phyloP scores from a whole-genome alignment of 2,888 invertebrate genomes.

The Nymphalis polychloros region DNA sequence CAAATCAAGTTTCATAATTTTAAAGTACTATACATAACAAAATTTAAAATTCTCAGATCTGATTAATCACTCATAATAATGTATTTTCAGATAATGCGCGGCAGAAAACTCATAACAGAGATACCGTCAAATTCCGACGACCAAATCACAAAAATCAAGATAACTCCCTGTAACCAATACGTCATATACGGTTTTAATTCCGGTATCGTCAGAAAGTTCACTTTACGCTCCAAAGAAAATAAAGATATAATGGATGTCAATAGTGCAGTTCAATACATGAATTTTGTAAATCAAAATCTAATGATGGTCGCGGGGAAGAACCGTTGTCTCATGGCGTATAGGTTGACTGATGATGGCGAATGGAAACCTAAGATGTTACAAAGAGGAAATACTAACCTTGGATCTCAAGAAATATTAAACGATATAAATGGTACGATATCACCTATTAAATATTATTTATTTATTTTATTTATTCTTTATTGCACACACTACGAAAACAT shows the following conservation, averaged over 20 bases:
- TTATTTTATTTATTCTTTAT: no score
- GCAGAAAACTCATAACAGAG: conserved; percentile 69
- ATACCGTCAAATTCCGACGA: conserved; percentile 67
- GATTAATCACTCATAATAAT: no score
- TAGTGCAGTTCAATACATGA: conserved; percentile 67
- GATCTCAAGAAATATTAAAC: conserved; percentile 74
- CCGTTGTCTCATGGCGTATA: conserved; percentile 69
- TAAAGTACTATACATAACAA: no score
- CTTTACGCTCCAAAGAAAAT: conserved; percentile 60
- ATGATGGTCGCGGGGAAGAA: conserved; percentile 71
- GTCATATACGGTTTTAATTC: conserved; percentile 75
- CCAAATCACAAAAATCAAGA: conserved; percentile 69
- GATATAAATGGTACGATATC: conserved; percentile 61
- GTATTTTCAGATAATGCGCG: conserved; percentile 66
- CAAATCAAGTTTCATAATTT: background rate
- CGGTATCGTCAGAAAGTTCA: conserved; percentile 69
- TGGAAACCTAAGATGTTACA: conserved; percentile 73
- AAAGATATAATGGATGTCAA: conserved; percentile 66
- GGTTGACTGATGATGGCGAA: conserved; percentile 47
- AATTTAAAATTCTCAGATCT: no score
- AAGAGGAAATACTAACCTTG: conserved; percentile 62
- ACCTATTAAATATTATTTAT: no score
- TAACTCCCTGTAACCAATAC: conserved; percentile 77
- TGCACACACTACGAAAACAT: no score
- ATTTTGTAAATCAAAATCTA: conserved; percentile 59